Evolutionary conservation across 2,797 vertebrate species (phyloP).

Genomic region (Nasua narica): DNA sequence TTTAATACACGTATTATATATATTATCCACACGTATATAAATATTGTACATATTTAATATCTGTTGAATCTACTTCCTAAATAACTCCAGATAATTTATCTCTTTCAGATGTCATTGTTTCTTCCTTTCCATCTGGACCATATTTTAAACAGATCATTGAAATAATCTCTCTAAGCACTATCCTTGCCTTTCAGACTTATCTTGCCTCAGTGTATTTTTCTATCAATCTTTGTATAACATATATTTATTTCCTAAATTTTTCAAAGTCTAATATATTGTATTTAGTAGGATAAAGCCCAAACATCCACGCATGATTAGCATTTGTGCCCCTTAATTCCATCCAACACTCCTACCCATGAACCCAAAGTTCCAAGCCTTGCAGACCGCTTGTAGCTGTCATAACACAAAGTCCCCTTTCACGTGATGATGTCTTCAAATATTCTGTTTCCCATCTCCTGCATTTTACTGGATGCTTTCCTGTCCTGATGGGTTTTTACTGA

Average conservation of each 20-base stretch:
- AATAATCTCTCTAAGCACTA: not conserved
- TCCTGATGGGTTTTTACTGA: not conserved
- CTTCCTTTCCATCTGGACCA: not conserved
- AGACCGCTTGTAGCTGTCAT: not conserved
- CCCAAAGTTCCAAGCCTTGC: not conserved
- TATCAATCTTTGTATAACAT: not conserved
- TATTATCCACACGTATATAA: not conserved
- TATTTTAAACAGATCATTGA: not conserved
- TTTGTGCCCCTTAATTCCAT: not conserved
- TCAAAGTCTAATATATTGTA: not conserved
- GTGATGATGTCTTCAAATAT: not conserved
- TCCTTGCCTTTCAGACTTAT: not conserved
- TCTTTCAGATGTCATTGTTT: not conserved
- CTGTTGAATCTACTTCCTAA: not conserved
- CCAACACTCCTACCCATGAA: not conserved
- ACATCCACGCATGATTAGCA: not conserved
- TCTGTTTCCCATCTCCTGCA: not conserved
- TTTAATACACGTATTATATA: not conserved
- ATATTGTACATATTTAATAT: not conserved
- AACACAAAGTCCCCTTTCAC: not conserved
- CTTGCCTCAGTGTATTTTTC: not conserved
- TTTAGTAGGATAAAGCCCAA: not conserved
- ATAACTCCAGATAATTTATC: not conserved
- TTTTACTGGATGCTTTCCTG: not conserved
- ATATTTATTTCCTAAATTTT: not conserved